phyloP scores from a whole-genome alignment of 53 echinoderm and acorn worm genomes.

The Antedon mediterranea region DNA sequence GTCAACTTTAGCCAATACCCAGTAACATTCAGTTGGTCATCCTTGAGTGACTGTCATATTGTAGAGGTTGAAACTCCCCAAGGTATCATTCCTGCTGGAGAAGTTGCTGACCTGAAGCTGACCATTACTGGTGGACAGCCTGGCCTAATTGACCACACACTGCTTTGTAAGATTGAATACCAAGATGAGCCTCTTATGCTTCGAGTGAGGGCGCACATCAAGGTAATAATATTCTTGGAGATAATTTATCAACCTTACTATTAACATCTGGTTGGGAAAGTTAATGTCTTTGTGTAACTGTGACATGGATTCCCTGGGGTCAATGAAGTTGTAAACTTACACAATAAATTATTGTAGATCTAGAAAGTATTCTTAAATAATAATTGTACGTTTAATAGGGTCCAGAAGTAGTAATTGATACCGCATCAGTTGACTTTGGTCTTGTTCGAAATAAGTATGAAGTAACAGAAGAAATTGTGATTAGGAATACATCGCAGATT shows the following conservation, averaged over 20 bases:
- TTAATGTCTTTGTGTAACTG: no score
- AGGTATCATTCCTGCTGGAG: conserved; percentile 56
- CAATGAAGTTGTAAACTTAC: no score
- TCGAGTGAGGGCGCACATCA: conserved; percentile 52
- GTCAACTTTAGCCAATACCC: conserved; percentile 82
- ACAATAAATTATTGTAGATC: no score
- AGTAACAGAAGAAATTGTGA: conserved; percentile 23
- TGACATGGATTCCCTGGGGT: no score
- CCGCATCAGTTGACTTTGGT: conserved; percentile 70
- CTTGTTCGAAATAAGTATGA: conserved; percentile 50
- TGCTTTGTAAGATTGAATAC: conserved; percentile 58
- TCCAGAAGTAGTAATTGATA: conserved; percentile 58
- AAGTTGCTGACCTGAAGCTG: conserved; percentile 50
- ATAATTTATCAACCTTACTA: no score
- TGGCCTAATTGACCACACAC: conserved; percentile 61
- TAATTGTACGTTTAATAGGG: conserved; percentile 21
- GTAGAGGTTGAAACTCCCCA: conserved; percentile 76
- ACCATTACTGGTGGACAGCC: conserved; percentile 63
- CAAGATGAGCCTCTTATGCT: conserved; percentile 51
- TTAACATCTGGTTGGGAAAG: no score
- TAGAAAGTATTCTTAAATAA: no score
- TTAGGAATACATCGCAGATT: conserved; percentile 70
- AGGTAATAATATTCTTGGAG: conserved; percentile 31
- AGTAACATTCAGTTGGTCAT: conserved; percentile 60
- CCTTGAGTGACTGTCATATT: conserved; percentile 59